These are phyloP conservation scores for Bothrops jararaca DNA, from an alignment of 2,113 vertebrate species.

Conservation along the genomic window DNA sequence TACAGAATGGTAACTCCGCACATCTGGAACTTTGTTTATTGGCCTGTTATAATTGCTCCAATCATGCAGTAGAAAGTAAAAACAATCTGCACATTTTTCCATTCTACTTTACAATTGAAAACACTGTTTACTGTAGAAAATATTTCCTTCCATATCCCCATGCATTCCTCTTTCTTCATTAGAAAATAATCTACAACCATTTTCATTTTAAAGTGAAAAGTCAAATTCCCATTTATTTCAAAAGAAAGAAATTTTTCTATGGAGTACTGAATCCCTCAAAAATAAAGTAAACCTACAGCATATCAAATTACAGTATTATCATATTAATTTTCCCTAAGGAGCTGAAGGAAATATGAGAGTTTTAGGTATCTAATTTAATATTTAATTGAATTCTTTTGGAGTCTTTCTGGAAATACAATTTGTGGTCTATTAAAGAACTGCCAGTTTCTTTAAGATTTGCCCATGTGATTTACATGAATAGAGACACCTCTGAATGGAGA, in stretches of 20 bases:
- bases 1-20: background rate
- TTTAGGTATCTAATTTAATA: constrained; percentile 74
- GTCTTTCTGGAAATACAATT: constrained; percentile 61
- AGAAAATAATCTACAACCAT: constrained; percentile 30
- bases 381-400: constrained; percentile 70
- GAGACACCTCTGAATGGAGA: constrained; percentile 49
- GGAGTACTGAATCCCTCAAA: constrained; percentile 46
- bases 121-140: background rate
- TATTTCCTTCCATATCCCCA: background rate
- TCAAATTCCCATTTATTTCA: constrained; percentile 63
- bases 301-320: constrained; percentile 68
- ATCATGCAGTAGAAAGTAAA: background rate
- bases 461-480: constrained; percentile 57
- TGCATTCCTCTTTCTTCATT: constrained; percentile 24
- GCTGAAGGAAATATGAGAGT: constrained; percentile 63
- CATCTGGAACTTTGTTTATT: background rate
- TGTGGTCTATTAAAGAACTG: constrained; percentile 60
- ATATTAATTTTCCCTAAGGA: constrained; percentile 73
- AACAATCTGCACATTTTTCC: background rate
- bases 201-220: constrained; percentile 36
- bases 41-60: background rate
- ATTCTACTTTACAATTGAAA: background rate
- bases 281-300: constrained; percentile 55
- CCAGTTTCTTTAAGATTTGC: constrained; percentile 64
- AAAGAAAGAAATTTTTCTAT: constrained; percentile 49